These are phyloP conservation scores for Hyperopisus bebe DNA, from an alignment of 2,113 vertebrate genomes.

Conservation along the genomic window DNA sequence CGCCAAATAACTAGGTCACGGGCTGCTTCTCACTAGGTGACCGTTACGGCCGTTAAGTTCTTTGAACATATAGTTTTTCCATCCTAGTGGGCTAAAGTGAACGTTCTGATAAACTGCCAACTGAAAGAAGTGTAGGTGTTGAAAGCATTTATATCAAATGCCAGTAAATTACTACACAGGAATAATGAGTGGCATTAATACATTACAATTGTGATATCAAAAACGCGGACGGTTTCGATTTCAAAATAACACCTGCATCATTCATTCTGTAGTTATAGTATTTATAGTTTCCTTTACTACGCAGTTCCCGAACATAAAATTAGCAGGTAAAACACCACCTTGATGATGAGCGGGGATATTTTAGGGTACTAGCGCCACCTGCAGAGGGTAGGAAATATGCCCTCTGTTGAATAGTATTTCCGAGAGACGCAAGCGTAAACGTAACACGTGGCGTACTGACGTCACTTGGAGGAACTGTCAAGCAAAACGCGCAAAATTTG, in stretches of 20 bases:
- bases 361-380: conserved; percentile 5
- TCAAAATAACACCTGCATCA: background rate
- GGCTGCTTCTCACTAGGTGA: background rate
- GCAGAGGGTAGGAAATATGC: background rate
- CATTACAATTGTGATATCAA: background rate
- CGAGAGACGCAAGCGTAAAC: background rate
- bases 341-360: background rate
- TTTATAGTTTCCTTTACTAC: background rate
- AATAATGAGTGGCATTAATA: background rate
- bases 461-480: background rate
- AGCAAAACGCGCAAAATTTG: conserved; percentile 21
- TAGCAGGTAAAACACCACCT: background rate
- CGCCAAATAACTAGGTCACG: background rate
- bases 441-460: background rate
- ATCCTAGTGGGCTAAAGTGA: background rate
- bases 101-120: background rate
- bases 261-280: background rate
- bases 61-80: background rate
- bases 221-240: background rate
- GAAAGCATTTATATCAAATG: background rate
- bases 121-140: background rate
- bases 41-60: background rate
- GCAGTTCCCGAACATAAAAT: background rate
- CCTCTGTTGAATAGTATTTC: background rate
- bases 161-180: background rate